These are phyloP conservation scores for Stenoptilia bipunctidactyla DNA, from an alignment of 2,888 invertebrate genomes.

Conservation along the genomic window DNA sequence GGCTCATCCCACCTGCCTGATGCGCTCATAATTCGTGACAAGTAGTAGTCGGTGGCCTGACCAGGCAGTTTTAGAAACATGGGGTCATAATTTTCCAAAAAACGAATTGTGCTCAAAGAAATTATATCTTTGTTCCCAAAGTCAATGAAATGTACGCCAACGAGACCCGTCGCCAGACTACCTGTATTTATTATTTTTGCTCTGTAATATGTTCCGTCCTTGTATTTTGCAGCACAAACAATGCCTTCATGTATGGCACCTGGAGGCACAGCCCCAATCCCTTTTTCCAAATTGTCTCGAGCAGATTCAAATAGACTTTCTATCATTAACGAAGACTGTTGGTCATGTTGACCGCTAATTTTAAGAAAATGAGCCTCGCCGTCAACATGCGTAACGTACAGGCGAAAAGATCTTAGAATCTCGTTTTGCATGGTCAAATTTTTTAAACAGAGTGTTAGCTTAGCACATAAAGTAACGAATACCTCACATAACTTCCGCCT, in stretches of 20 bases:
- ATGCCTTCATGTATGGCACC: constrained; percentile 63
- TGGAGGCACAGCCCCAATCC: constrained; percentile 54
- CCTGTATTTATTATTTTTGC: constrained; percentile 68
- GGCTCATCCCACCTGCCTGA: constrained; percentile 68
- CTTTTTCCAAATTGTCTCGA: constrained; percentile 49
- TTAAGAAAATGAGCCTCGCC: constrained; percentile 77
- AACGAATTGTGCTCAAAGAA: constrained; percentile 69
- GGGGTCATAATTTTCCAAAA: constrained; percentile 64
- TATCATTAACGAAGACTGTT: constrained; percentile 64
- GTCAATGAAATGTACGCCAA: constrained; percentile 78
- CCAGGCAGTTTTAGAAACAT: constrained; percentile 61
- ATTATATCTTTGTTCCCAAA: constrained; percentile 76
- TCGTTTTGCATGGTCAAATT: constrained; percentile 45
- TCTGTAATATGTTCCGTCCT: constrained; percentile 76
- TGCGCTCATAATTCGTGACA: constrained; percentile 67
- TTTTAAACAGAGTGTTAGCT: no score
- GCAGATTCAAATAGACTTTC: constrained; percentile 61
- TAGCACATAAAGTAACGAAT: background rate
- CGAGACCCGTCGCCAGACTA: constrained; percentile 57
- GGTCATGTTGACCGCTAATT: constrained; percentile 79
- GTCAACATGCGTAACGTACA: constrained; percentile 77
- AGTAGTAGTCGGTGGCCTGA: constrained; percentile 72
- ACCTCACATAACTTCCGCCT: constrained; percentile 35
- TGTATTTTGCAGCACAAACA: constrained; percentile 76
- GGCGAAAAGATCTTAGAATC: constrained; percentile 41